Conservation (phyloP, 2,888 invertebrate species). For the Charanyca ferruginea region DNA sequence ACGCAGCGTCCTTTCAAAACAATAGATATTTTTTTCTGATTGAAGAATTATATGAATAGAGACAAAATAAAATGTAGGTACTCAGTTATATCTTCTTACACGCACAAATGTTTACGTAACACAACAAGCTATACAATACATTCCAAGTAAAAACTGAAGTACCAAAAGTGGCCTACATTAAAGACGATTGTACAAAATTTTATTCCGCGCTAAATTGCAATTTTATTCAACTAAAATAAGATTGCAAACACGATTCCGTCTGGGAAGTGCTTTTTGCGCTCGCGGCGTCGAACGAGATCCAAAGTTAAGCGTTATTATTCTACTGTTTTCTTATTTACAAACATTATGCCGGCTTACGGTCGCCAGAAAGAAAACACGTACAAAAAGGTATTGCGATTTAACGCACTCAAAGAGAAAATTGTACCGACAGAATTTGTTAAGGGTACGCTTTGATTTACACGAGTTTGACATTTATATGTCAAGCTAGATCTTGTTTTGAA, state of each 20-base stretch:
- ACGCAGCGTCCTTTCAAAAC: background rate
- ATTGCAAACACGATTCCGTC: slow-evolving; percentile 58
- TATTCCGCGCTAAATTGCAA: slow-evolving; percentile 58
- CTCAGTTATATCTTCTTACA: background rate
- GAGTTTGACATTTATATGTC: background rate
- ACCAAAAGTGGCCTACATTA: slow-evolving; percentile 50
- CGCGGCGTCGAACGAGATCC: slow-evolving; percentile 60
- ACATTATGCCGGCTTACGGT: slow-evolving; percentile 62
- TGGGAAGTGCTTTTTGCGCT: slow-evolving; percentile 60
- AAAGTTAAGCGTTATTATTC: slow-evolving; percentile 66
- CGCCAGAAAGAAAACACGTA: slow-evolving; percentile 62
- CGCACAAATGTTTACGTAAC: slow-evolving; percentile 14
- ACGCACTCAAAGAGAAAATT: slow-evolving; percentile 70
- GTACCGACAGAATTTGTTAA: slow-evolving; percentile 46
- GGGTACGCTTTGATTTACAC: slow-evolving; percentile 23
- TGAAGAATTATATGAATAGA: background rate
- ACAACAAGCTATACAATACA: slow-evolving; percentile 20
- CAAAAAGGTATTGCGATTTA: slow-evolving; percentile 68
- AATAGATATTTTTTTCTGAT: background rate
- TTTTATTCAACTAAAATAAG: slow-evolving; percentile 65
- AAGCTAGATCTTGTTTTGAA: background rate
- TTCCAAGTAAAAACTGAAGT: slow-evolving; percentile 37
- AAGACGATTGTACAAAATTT: slow-evolving; percentile 55
- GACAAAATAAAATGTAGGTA: background rate
- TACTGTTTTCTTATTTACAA: slow-evolving; percentile 69